Base-by-base conservation (phyloP, 2,113 vertebrate species). In the Mastomys coucha region DNA sequence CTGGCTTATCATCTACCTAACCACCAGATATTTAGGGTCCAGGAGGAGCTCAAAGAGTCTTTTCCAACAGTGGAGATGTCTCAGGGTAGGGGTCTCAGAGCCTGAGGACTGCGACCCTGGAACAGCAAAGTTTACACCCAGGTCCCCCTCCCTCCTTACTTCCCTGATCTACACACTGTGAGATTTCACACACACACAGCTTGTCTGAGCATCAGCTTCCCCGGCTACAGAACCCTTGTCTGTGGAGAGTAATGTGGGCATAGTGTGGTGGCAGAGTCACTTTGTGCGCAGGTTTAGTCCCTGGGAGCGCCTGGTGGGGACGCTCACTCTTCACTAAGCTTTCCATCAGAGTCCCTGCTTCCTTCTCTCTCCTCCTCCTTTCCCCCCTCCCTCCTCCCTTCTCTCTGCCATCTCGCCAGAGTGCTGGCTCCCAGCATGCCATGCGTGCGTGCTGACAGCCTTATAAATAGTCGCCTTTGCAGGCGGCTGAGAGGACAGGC, bases 351-450 rank as follows among this genome's bases (percentile, higher is more conserved):
- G 42, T 72, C 75, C 88, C 4, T 70, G 7, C 49, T 49, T 82
- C 58, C 33, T 51, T 70, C 87, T 92, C 84, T 39, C 19, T 53
- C 26, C 28, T 10, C 73, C 51, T 82, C 77, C 42, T 26, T 51
- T 39, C 90, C 24, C 45, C 65, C 31, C 69, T 7, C 11, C 39
- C 58, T 49, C 76, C 39, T 19, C n/a, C 85, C 63, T 42, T 85
- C 77, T 42, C 28, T 58, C 91, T 91, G 89, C 89, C 88, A 51
- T 45, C 72, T 2, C 49, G 69, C 86, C 67, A 14, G 81, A 89
- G 94, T 80, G 95, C 97, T 72, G 91, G 86, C 95, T 98, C 98
- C 98, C 98, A 39, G 98, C 98, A 98, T 98, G 98, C 98, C 82
- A 31, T 53, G 89, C 90, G 96, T 96, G 26, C 7, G 53, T 81